Conservation (phyloP, 2,797 vertebrate species). For the Peromyscus aztecus region DNA sequence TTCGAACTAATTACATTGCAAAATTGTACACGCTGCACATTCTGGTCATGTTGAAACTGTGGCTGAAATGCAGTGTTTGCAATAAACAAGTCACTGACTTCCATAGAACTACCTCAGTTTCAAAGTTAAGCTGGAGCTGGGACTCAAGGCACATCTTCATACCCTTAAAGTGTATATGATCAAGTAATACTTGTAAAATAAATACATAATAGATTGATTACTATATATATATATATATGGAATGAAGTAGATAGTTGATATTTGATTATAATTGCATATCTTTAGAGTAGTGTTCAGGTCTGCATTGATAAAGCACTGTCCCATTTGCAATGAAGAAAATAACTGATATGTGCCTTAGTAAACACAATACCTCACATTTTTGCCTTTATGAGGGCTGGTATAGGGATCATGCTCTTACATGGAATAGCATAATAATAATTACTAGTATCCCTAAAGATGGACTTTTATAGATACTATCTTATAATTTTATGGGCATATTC, state of each 20-base stretch:
- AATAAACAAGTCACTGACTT: constrained; percentile 7
- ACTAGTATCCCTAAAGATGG: not conserved
- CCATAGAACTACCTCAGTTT: not conserved
- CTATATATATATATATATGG: not conserved
- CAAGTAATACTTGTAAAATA: not conserved
- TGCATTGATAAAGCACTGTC: not conserved
- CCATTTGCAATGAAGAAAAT: not conserved
- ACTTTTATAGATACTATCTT: not conserved
- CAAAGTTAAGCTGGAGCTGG: constrained; percentile 38
- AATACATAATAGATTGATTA: not conserved
- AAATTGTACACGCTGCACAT: constrained; percentile 35
- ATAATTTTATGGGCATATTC: not conserved
- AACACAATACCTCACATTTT: constrained; percentile 8
- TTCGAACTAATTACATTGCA: constrained; percentile 75
- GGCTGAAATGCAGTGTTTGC: constrained; percentile 28
- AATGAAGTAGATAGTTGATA: not conserved
- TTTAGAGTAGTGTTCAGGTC: constrained; percentile 19
- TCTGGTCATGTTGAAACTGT: constrained; percentile 47
- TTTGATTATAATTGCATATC: constrained; percentile 18
- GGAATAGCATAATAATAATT: constrained; percentile 40
- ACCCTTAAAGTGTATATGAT: not conserved
- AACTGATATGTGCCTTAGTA: not conserved
- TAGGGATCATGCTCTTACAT: not conserved
- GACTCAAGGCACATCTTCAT: not conserved
- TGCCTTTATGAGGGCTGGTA: not conserved